Percentiles rank a stretch among this genome's conserved stretches.
Evolutionary conservation across 2,113 vertebrate species (phyloP).

Genomic region (Melospiza melodia): DNA sequence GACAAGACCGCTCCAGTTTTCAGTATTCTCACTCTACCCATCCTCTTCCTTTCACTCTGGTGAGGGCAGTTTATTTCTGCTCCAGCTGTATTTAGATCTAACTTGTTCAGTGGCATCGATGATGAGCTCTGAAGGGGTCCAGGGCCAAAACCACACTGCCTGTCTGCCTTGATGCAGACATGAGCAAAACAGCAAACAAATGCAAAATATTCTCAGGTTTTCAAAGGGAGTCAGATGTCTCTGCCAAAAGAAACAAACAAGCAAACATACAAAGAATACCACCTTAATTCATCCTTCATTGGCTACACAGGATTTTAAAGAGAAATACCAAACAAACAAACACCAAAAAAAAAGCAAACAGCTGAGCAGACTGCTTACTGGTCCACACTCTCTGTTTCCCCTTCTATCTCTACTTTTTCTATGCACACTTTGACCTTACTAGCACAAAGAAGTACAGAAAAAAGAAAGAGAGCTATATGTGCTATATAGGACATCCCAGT

Average conservation of each 20-base stretch:
- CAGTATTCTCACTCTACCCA: neutral
- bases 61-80: neutral
- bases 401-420: neutral
- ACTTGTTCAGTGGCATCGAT: neutral
- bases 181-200: constrained; percentile 4
- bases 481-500: neutral
- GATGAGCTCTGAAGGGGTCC: neutral
- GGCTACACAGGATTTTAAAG: neutral
- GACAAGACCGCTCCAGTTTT: neutral
- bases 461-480: neutral
- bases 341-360: no score
- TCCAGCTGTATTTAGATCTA: neutral
- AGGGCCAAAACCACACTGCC: neutral
- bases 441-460: neutral
- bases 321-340: neutral
- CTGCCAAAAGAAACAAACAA: neutral
- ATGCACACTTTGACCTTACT: neutral
- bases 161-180: neutral
- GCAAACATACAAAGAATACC: no score
- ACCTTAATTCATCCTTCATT: neutral
- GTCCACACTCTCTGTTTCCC: neutral
- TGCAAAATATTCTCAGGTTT: neutral
- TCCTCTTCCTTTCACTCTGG: neutral
- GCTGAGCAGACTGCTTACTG: neutral
- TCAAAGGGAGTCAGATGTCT: neutral